phyloP scores from a whole-genome alignment of 1,140 invertebrate genomes.

The Halotydeus destructor region DNA sequence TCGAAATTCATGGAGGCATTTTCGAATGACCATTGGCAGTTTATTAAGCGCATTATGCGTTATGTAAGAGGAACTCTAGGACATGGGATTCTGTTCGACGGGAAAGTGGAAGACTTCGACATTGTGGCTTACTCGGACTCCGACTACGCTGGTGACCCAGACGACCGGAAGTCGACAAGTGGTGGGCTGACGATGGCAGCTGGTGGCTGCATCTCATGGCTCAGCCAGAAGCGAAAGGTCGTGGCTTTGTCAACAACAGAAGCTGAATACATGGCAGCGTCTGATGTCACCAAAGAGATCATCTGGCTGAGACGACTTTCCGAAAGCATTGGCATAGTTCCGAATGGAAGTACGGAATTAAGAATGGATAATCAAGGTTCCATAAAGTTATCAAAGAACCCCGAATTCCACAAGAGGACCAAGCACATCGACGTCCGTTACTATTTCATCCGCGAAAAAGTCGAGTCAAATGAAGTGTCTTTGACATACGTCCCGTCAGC shows the following conservation, averaged over 20 bases:
- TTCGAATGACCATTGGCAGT: conserved; percentile 14
- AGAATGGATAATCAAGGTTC: conserved; percentile 21
- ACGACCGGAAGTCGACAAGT: conserved; percentile 12
- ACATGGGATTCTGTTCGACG: conserved; percentile 16
- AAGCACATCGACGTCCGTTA: conserved; percentile 25
- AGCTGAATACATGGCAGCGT: conserved; percentile 9
- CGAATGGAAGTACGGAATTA: not conserved
- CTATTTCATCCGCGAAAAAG: conserved; percentile 22
- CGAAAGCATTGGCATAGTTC: not conserved
- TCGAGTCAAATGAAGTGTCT: conserved; percentile 8
- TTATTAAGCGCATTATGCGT: conserved; percentile 18
- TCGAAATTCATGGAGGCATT: conserved; percentile 14
- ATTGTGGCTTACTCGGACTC: conserved; percentile 22
- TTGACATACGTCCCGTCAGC: conserved; percentile 6
- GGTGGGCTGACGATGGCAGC: conserved; percentile 3
- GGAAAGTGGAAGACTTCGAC: conserved; percentile 8
- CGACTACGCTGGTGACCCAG: conserved; percentile 20
- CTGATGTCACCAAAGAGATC: conserved; percentile 5
- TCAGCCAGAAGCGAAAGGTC: conserved; percentile 1
- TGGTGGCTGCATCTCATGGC: conserved; percentile 7
- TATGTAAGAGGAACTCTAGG: conserved; percentile 19
- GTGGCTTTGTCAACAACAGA: conserved; percentile 10
- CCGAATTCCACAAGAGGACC: conserved; percentile 23
- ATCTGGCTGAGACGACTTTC: conserved; percentile 4
- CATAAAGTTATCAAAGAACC: conserved; percentile 21